Conservation (phyloP, 2,113 vertebrate species). For the Loxodonta africana region DNA sequence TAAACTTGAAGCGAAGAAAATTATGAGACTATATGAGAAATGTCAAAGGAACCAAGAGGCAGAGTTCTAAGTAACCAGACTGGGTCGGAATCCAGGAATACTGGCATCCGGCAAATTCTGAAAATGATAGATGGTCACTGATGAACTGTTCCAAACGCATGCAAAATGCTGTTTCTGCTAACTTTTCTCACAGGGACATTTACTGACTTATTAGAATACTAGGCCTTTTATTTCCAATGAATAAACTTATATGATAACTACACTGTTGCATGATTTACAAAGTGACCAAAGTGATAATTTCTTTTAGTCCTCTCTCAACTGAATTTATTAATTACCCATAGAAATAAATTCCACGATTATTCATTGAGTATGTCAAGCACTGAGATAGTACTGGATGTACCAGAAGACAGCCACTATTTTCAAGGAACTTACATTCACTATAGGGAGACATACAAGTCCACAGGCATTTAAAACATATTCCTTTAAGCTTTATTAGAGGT, state of each 20-base stretch:
- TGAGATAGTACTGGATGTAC: neutral
- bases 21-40: neutral
- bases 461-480: neutral
- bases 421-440: neutral
- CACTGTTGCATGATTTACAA: neutral
- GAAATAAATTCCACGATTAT: neutral
- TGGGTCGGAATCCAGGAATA: neutral
- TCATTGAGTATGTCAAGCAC: neutral
- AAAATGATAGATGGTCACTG: neutral
- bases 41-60: neutral
- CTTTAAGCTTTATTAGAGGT: neutral
- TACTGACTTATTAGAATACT: neutral
- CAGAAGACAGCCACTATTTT: neutral
- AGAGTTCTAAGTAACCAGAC: neutral
- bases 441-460: neutral
- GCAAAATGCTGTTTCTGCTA: neutral
- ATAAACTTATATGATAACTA: neutral
- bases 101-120: no score
- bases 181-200: neutral
- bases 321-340: neutral
- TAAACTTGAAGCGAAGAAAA: neutral
- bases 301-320: neutral
- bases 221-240: constrained; percentile 24
- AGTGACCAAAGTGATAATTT: neutral
- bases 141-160: neutral